Evolutionary conservation across 1,140 invertebrate genomes (phyloP).

Genomic region (Leguminivora glycinivorella): DNA sequence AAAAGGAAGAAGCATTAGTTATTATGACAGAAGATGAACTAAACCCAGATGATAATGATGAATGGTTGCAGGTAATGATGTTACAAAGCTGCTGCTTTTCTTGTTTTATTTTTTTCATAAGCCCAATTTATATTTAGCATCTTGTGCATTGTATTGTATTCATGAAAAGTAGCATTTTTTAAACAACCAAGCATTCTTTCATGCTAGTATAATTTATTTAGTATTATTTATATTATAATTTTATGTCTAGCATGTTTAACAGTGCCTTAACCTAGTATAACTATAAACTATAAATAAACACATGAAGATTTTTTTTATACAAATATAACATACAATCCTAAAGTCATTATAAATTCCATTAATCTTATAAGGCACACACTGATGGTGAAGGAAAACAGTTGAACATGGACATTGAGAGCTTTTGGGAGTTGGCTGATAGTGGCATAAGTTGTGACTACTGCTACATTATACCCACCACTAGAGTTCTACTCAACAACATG

Average conservation of each 20-base stretch:
- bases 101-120: not conserved
- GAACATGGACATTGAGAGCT: constrained; percentile 34
- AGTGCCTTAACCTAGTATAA: too few species aligned
- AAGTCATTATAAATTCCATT: not conserved
- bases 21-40: not conserved
- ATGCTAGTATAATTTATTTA: too few species aligned
- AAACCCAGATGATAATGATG: constrained; percentile 33
- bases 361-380: constrained; percentile 26
- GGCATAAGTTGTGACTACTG: constrained; percentile 38
- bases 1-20: not conserved
- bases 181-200: too few species aligned
- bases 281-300: too few species aligned
- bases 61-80: constrained; percentile 32
- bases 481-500: constrained; percentile 47
- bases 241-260: too few species aligned
- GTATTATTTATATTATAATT: too few species aligned
- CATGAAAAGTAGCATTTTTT: too few species aligned
- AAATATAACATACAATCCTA: not conserved
- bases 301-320: too few species aligned
- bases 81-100: not conserved
- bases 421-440: constrained; percentile 41
- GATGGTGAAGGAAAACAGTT: constrained; percentile 24
- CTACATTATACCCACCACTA: constrained; percentile 53
- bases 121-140: too few species aligned
- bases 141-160: too few species aligned